A percentile compares a stretch with the other conserved stretches of the same genome.
These are phyloP conservation scores for Masticophis lateralis DNA, from an alignment of 2,797 vertebrate genomes.

Conservation along the genomic window DNA sequence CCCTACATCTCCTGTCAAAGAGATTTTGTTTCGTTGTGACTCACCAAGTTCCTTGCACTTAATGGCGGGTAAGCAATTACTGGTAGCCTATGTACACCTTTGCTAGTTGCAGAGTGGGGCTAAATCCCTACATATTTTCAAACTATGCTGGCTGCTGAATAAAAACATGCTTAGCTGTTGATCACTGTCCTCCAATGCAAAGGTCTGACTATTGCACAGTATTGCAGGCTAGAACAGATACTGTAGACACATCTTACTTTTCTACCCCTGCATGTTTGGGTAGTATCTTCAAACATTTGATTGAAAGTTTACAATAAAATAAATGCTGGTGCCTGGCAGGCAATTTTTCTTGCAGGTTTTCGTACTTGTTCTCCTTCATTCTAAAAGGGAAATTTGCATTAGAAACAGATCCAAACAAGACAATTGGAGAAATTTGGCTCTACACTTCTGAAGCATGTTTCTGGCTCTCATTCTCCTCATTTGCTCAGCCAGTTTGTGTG, in stretches of 20 bases:
- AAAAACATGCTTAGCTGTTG: not conserved
- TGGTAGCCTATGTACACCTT: not conserved
- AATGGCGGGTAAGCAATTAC: not conserved
- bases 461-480: not conserved
- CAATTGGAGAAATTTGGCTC: accelerated
- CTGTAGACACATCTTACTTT: not conserved
- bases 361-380: not conserved
- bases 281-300: not conserved
- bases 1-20: not conserved
- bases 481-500: not conserved
- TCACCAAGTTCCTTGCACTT: not conserved
- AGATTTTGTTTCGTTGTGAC: not conserved
- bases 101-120: not conserved
- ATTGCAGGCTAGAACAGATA: not conserved
- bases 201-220: not conserved
- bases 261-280: not conserved
- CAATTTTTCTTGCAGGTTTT: not conserved
- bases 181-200: not conserved
- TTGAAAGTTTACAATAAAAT: not conserved
- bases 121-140: not conserved
- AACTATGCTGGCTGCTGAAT: not conserved
- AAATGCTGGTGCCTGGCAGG: not conserved
- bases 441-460: not conserved
- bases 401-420: not conserved
- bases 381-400: not conserved